Percentiles rank a stretch among this genome's conserved stretches.
Evolutionary conservation across 2,113 vertebrate genomes (phyloP).

Genomic region (Malaclemys terrapin): DNA sequence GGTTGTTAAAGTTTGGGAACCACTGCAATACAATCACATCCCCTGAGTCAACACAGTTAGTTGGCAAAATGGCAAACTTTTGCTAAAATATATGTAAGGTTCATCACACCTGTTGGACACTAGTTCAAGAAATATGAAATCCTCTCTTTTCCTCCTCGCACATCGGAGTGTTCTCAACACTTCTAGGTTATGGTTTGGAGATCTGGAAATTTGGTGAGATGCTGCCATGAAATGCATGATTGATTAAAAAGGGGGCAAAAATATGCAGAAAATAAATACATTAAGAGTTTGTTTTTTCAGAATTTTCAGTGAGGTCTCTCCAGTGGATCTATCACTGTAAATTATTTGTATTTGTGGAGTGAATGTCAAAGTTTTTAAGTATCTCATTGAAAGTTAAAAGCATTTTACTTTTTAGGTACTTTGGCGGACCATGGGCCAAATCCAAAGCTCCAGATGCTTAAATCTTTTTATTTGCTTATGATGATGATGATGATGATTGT

Average conservation of each 20-base stretch:
- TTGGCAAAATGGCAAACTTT: slow-evolving; percentile 53
- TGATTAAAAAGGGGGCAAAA: neutral
- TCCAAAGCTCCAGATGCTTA: no score
- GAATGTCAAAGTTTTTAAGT: neutral
- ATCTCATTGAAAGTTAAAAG: neutral
- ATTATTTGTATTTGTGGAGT: neutral
- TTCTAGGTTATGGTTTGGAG: neutral
- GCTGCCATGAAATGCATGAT: neutral
- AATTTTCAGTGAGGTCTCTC: neutral
- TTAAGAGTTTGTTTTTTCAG: neutral
- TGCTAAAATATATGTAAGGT: slow-evolving; percentile 55
- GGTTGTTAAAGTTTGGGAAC: no score
- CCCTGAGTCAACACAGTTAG: slow-evolving; percentile 51
- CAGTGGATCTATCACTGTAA: neutral
- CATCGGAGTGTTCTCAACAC: neutral
- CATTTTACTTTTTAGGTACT: neutral
- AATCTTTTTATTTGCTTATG: no score
- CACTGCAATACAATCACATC: slow-evolving; percentile 38
- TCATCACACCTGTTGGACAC: neutral
- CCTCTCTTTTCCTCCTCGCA: neutral
- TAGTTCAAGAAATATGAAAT: slow-evolving; percentile 46
- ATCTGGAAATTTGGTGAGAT: neutral
- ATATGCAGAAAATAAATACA: neutral
- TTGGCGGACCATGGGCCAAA: neutral
- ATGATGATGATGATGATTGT: no score